Base-by-base conservation (phyloP, 1,140 invertebrate species). In the Drosophila equinoxialis region DNA sequence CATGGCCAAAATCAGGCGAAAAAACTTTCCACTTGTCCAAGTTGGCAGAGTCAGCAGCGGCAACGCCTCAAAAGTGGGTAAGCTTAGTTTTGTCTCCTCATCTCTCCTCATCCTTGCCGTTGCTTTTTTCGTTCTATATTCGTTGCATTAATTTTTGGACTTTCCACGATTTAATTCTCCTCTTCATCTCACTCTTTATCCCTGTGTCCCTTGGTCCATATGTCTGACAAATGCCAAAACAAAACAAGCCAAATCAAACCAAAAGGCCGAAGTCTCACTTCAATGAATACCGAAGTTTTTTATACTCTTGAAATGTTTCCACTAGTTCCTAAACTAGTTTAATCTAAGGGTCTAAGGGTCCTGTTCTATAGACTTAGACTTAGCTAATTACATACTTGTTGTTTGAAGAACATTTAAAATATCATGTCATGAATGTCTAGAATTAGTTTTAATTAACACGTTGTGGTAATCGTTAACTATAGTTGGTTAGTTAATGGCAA, bases 111-210 rank as follows among this genome's bases (percentile, higher is more conserved):
- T 59, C 41, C 74, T 69, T 59, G 74, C 71, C 68, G 77, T 79
- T 86, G 86, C 82, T 76, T 82, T 86, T 84, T 84, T 86, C 79
- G 75, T 85, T 86, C 77, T 81, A 85, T 85, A 86, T 85, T 85
- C 86, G 86, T 86, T 83, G 54, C 78, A 86, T 85, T 85, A 79
- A 82, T 86, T 86, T 86, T 86, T 74, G 83, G 77, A 87, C 75
- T 86, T 77, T 77, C 63, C 72, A 60, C 82, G 83, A 86, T 87
- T 86, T 86, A 86, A 87, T 86, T 86, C 82, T 71, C 63, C 74
- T 85, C 76, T 80, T 70, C 59, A 48, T 75, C 61, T 57, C 45
- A 39, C 3, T 26, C 13, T 42, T 10, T 51, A 7, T 39, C 30
- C 41, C 65, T 55, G 14, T 39, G 51, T 61, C 59, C 51, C 55